Conservation (phyloP, 2,113 vertebrate species). For the Gambusia affinis region DNA sequence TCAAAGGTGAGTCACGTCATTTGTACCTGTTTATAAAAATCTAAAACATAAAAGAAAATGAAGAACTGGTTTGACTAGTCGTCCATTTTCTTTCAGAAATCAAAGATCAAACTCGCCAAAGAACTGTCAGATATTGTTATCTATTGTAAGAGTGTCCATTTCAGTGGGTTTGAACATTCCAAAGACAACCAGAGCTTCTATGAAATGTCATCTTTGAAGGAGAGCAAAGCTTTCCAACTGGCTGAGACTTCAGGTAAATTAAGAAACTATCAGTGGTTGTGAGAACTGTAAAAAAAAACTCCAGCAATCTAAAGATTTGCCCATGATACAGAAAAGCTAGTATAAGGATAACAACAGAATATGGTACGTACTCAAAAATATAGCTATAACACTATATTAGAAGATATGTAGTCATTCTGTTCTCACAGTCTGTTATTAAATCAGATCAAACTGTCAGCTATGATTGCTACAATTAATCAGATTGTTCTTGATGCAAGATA, state of each 20-base stretch:
- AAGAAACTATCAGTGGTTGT: too few species aligned
- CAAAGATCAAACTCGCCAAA: constrained; percentile 88
- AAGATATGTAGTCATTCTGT: too few species aligned
- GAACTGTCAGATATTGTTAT: constrained; percentile 90
- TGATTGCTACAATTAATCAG: too few species aligned
- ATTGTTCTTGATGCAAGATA: too few species aligned
- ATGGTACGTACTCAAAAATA: too few species aligned
- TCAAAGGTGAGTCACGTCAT: constrained; percentile 61
- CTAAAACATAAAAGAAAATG: background rate
- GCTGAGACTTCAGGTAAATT: constrained; percentile 85
- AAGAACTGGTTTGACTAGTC: background rate
- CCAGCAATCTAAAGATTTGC: background rate
- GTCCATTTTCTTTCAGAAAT: constrained; percentile 72
- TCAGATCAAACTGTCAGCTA: too few species aligned
- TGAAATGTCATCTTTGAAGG: constrained; percentile 91
- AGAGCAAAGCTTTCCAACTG: constrained; percentile 87
- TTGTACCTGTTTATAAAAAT: background rate
- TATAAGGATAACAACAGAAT: too few species aligned
- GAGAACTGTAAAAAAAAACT: background rate
- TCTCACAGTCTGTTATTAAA: too few species aligned
- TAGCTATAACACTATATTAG: too few species aligned
- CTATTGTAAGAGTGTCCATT: constrained; percentile 97
- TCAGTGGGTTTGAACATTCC: constrained; percentile 84
- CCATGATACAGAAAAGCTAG: too few species aligned
- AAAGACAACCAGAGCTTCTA: constrained; percentile 83